Conservation (phyloP, 92 coral and sea anemone species). For the Galaxea fascicularis region DNA sequence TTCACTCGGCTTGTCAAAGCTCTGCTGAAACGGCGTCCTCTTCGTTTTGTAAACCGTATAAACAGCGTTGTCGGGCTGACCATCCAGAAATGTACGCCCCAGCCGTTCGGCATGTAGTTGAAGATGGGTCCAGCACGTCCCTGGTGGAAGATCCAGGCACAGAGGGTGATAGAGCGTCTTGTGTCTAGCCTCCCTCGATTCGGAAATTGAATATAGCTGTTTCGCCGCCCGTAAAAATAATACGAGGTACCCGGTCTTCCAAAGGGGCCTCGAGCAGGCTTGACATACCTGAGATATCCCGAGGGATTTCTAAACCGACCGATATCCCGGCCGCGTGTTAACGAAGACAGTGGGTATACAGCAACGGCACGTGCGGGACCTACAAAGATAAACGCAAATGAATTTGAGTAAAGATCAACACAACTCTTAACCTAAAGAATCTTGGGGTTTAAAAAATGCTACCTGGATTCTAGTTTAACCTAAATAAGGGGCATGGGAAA, state of each 20-base stretch:
- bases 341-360: conserved; percentile 64
- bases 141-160: conserved; percentile 3
- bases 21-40: background rate
- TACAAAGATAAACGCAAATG: background rate
- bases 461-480: no score
- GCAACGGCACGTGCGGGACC: conserved; percentile 56
- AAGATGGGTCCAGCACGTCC: background rate
- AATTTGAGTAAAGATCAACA: no score
- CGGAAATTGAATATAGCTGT: conserved; percentile 75
- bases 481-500: no score
- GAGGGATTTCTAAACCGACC: conserved; percentile 67
- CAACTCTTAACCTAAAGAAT: no score
- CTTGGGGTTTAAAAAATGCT: no score
- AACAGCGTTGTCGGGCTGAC: background rate
- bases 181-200: conserved; percentile 51
- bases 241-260: conserved; percentile 56
- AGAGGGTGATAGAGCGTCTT: background rate
- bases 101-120: conserved; percentile 6
- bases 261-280: conserved; percentile 63
- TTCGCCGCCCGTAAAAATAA: conserved; percentile 56
- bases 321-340: conserved; percentile 61
- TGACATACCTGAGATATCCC: conserved; percentile 49
- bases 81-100: conserved; percentile 7
- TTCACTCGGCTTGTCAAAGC: conserved; percentile 17
- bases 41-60: background rate